Base-by-base conservation (phyloP, 2,888 invertebrate species). In the Alcis repandata region DNA sequence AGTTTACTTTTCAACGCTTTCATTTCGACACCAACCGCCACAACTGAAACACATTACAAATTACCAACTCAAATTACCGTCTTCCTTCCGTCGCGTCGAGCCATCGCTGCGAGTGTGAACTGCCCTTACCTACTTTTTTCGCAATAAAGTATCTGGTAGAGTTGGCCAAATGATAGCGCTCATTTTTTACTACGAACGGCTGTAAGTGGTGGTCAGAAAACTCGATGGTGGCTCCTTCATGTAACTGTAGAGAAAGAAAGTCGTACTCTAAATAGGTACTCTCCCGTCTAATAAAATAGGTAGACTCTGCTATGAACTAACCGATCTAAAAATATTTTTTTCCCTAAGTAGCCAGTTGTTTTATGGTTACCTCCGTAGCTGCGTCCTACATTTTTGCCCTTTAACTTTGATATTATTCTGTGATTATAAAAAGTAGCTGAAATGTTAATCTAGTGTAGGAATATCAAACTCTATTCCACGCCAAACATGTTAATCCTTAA, bases 291-390 rank as follows among this genome's bases (percentile, higher is more conserved):
- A 46, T 11, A 46, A 46, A n/a, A n/a, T n/a, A n/a, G n/a, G n/a
- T 46, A 46, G 46, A 46, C n/a, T 46, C 46, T 7, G 6, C 22
- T 4, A 46, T 46, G 46, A 46, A n/a, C 22, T 46, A 22, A 7
- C n/a, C 22, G n/a, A n/a, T 20, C 46, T 46, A 46, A 46, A 46
- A 22, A 22, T 46, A 46, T 27, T 46, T 46, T n/a, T 27, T 46
- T 46, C 46, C 22, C 22, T 46, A 22, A 22, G n/a, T 22, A 22
- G 11, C 15, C n/a, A n/a, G n/a, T n/a, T 38, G 6, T 27, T 27
- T 27, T 4, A 27, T 4, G 27, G 27, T 6, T 4, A 27, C 2
- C n/a, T n/a, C 2, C 27, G 27, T 27, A 27, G 6, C 27, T 27
- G 27, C 27, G 27, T 6, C 27, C 27, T 27, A 2, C 6, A 27